phyloP scores from a whole-genome alignment of 1,140 invertebrate species.

The Diachasmimorpha longicaudata region DNA sequence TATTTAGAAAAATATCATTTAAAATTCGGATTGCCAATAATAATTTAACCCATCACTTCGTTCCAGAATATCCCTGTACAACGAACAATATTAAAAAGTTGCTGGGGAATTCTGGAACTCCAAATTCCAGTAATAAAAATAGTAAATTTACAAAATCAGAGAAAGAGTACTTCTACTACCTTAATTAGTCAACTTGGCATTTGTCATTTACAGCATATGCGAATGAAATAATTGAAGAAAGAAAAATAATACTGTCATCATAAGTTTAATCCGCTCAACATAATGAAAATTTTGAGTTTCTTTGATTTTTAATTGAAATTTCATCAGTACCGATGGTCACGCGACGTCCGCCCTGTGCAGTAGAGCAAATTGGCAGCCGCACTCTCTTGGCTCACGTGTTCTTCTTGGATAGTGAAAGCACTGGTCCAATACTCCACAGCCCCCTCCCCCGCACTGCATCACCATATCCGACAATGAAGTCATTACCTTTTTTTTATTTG shows the following conservation, averaged over 20 bases:
- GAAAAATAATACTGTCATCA: background rate
- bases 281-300: background rate
- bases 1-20: too few species aligned
- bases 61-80: too few species aligned
- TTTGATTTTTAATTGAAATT: slow-evolving; percentile 12
- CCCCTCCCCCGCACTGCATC: slow-evolving; percentile 67
- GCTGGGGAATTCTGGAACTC: too few species aligned
- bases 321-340: slow-evolving; percentile 59
- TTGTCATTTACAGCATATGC: background rate
- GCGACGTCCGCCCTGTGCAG: slow-evolving; percentile 79
- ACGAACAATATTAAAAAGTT: too few species aligned
- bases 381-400: slow-evolving; percentile 76
- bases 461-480: slow-evolving; percentile 61
- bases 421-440: slow-evolving; percentile 82
- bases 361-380: slow-evolving; percentile 85
- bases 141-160: too few species aligned
- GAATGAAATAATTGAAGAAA: background rate
- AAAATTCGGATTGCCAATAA: too few species aligned
- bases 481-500: slow-evolving; percentile 49
- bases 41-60: too few species aligned
- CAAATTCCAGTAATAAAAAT: too few species aligned
- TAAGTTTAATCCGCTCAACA: background rate
- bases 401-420: slow-evolving; percentile 83
- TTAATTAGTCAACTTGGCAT: background rate
- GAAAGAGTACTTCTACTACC: background rate